Evolutionary conservation across 2,797 vertebrate genomes (phyloP), one percentile per base, ranked within the genome.

Genomic region (Eutrigla gurnardus): DNA sequence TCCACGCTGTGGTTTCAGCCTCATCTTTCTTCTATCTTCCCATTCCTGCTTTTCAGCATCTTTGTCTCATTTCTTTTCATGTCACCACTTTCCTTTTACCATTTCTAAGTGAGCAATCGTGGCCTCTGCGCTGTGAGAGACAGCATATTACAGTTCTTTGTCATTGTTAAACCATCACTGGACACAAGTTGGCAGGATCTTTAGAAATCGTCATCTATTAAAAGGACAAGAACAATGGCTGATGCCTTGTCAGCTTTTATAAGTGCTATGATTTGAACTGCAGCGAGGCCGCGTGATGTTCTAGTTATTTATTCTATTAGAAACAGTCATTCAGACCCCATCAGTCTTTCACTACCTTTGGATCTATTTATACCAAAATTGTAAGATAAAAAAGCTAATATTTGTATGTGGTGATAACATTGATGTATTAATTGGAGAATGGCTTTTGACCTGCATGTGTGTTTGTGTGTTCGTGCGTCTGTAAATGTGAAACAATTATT

Each of bases 121-220:
- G 33, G 1, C 57, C 66, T 46, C n/a, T 54, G 57, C 36, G 54
- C n/a, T 42, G 7, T 50, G 33, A 76, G 17, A 70, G 49, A 57
- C 35, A 69, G 57, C 3, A n/a, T 54, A 55, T 57, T 17, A 33
- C 6, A 58, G n/a, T 5, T 40, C 49, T 17, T 45, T 46, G 9
- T 25, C 36, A 73, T 70, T 50, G 57, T 64, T 6, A 68, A 80
- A 53, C 35, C 11, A 49, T 75, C 42, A 65, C 36, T 57, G 53
- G 52, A 61, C 58, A 46, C 15, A 54, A 36, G 18, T 45, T 50
- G 58, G 46, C 65, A 61, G 61, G 17, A 59, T 57, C 65, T 71
- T 69, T 58, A 61, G 37, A 78, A 71, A 47, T 63, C n/a, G 15
- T 62, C 14, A 17, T 47, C 49, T 42, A 13, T 57, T 57, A 32